Evolutionary conservation across 92 coral and sea anemone genomes (phyloP), one percentile per base, ranked within the genome.

Genomic region (Parazoanthus atlanticus): DNA sequence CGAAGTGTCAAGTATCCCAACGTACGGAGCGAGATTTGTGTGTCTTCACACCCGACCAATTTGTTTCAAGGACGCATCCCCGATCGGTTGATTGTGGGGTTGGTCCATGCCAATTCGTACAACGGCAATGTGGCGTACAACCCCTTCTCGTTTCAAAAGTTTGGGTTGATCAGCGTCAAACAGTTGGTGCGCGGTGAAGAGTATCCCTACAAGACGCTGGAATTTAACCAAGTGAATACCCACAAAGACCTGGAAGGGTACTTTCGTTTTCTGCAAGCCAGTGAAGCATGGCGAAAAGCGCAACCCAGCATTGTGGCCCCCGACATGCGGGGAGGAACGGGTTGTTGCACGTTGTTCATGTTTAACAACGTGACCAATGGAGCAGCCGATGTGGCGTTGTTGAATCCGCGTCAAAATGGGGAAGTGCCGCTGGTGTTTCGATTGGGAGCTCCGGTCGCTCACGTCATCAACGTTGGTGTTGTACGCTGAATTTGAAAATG

Each of bases 101-200:
- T 76, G 29, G 0, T 86, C 1, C 15, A 33, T 2, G 0, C 36
- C 15, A n/a, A 25, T 9, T 33, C 76, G n/a, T 56, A 40, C 40
- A 76, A 56, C 26, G 76, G 84, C 9, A 8, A 26, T 3, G n/a
- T 36, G 8, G 40, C 11, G 0, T 2, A 12, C 3, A 6, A 75
- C 19, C 84, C 75, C 1, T 86, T 56, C n/a, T 16, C 52, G 0
- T 56, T 56, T 13, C 40, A 76, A 26, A 76, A 76, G 28, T 38
- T 61, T 6, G 76, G 46, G 16, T 25, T 84, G 66, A 15, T 7
- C 2, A 13, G 28, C 30, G 74, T 89, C 64, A 33, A 70, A 17
- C 91, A 89, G 52, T 15, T 89, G 46, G 85, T 89, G 30, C 41
- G 40, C 0, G 91, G 91, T 1, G 93, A 91, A 76, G 86, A 32